Conservation (phyloP, 30 jellyfish, hydroid and myxozoan species). For the Turritopsis dohrnii region DNA sequence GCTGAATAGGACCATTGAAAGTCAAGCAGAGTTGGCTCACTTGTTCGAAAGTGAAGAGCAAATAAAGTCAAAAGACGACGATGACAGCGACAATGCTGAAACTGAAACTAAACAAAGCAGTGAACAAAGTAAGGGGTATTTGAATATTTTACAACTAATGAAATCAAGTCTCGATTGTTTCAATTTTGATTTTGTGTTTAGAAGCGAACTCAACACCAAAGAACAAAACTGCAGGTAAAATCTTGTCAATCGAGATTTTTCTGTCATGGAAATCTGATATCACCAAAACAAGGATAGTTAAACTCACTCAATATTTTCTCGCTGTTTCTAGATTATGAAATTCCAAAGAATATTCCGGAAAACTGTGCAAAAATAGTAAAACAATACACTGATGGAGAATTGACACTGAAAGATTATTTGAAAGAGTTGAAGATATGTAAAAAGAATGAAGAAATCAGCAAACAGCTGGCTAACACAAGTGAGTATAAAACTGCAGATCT, state of each 20-base stretch:
- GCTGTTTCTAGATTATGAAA: constrained; percentile 7
- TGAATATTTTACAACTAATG: no score
- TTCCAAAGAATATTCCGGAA: constrained; percentile 63
- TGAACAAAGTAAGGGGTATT: not conserved
- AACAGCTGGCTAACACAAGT: constrained; percentile 34
- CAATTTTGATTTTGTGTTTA: not conserved
- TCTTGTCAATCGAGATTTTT: not conserved
- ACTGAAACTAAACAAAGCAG: not conserved
- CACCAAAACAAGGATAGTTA: no score
- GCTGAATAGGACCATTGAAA: constrained; percentile 22
- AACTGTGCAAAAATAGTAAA: constrained; percentile 57
- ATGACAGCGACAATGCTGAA: not conserved
- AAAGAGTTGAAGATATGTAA: constrained; percentile 65
- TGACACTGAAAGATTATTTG: constrained; percentile 60
- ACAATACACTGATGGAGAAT: constrained; percentile 65
- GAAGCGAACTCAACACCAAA: not conserved
- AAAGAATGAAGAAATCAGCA: constrained; percentile 38
- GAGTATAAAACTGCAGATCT: not conserved
- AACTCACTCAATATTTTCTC: no score
- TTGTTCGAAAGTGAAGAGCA: constrained; percentile 12
- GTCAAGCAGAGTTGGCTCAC: constrained; percentile 22
- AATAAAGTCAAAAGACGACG: constrained; percentile 11
- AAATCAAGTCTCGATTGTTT: not conserved
- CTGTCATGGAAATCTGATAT: no score
- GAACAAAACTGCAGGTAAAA: not conserved